These are phyloP conservation scores for Imbricaverruca yamaguchii DNA, from an alignment of 2,888 invertebrate genomes.

Conservation along the genomic window DNA sequence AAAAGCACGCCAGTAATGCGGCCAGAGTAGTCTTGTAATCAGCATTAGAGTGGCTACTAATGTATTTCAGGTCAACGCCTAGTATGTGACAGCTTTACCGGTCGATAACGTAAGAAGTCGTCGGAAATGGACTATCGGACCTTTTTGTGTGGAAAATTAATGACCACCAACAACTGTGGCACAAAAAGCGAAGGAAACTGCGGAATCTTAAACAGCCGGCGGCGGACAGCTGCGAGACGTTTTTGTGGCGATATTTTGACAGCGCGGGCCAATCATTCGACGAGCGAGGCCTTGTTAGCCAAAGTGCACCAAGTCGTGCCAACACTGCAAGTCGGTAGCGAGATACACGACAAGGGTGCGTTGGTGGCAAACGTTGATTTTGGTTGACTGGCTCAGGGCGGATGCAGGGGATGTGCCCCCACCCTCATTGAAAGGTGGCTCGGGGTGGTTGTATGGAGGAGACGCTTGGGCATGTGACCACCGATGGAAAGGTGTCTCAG, in stretches of 20 bases:
- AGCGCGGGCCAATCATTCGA: not conserved
- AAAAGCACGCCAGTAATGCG: too few relatives aligned
- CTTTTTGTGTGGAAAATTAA: conserved; percentile 3
- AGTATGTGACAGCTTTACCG: not conserved
- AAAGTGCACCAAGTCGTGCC: conserved; percentile 24
- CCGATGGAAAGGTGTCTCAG: too few relatives aligned
- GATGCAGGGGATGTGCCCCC: too few relatives aligned
- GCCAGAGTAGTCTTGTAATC: too few relatives aligned
- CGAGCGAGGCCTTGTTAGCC: conserved; percentile 31
- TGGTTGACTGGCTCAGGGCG: too few relatives aligned
- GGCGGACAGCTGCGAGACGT: not conserved
- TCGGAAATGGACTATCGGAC: not conserved
- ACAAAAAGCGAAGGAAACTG: not conserved
- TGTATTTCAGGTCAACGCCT: not conserved
- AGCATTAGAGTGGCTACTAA: too few relatives aligned
- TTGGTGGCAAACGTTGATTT: too few relatives aligned
- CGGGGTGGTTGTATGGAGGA: too few relatives aligned
- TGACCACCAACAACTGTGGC: not conserved
- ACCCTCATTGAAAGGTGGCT: too few relatives aligned
- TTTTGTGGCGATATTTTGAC: conserved; percentile 6
- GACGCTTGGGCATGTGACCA: too few relatives aligned
- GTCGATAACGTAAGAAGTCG: not conserved
- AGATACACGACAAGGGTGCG: too few relatives aligned
- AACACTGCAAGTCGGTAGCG: too few relatives aligned
- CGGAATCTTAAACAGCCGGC: conserved; percentile 3